phyloP scores from a whole-genome alignment of 2,888 invertebrate species.

The Nomada flava region DNA sequence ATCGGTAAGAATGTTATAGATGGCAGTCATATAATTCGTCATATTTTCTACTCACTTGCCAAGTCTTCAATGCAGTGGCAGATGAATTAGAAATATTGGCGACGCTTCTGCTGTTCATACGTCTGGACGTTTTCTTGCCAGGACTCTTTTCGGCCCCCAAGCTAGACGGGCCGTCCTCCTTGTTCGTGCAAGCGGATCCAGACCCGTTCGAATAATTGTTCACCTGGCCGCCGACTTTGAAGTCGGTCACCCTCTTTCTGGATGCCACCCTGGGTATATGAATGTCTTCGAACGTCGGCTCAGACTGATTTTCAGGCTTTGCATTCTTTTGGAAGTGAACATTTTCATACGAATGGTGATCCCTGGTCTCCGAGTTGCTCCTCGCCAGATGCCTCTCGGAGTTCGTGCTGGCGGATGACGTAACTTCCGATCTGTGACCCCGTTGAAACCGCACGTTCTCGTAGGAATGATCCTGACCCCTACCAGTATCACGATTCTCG shows the following conservation, averaged over 20 bases:
- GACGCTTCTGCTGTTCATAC: slow-evolving; percentile 78
- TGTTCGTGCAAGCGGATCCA: slow-evolving; percentile 46
- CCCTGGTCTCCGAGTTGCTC: slow-evolving; percentile 77
- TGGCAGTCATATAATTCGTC: no score
- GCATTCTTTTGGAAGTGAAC: slow-evolving; percentile 70
- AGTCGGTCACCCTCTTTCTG: slow-evolving; percentile 77
- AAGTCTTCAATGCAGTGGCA: slow-evolving; percentile 69
- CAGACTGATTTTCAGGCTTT: slow-evolving; percentile 62
- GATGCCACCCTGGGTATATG: slow-evolving; percentile 79
- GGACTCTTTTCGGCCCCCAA: slow-evolving; percentile 73
- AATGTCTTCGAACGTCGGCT: slow-evolving; percentile 77
- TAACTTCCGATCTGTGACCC: slow-evolving; percentile 62
- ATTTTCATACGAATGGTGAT: slow-evolving; percentile 75
- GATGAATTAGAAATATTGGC: slow-evolving; percentile 79
- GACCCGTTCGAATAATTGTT: slow-evolving; percentile 63
- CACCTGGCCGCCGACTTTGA: slow-evolving; percentile 80
- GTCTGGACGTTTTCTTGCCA: slow-evolving; percentile 71
- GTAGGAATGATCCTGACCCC: slow-evolving; percentile 70
- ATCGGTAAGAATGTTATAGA: background rate
- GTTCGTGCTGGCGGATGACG: slow-evolving; percentile 50
- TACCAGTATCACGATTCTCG: slow-evolving; percentile 73
- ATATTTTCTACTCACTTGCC: slow-evolving; percentile 74
- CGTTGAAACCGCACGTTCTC: slow-evolving; percentile 76
- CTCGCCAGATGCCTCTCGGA: slow-evolving; percentile 66
- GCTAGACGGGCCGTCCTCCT: slow-evolving; percentile 75